These are phyloP conservation scores for Meteorus sp. DNA, from an alignment of 1,140 invertebrate genomes.

Conservation along the genomic window DNA sequence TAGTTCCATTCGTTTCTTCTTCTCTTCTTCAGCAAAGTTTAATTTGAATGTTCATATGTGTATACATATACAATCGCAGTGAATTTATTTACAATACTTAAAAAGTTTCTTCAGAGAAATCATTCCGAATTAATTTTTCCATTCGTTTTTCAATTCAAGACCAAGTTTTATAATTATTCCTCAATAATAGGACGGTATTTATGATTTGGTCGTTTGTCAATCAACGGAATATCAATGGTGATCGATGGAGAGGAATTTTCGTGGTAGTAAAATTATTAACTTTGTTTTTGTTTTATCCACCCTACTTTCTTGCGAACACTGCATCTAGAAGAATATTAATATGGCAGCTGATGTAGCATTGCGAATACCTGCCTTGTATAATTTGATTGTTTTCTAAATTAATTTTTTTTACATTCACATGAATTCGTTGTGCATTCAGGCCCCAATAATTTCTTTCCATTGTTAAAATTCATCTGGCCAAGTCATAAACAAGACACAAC, in stretches of 20 bases:
- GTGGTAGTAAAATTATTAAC: neutral
- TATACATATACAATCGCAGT: neutral
- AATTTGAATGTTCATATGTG: neutral
- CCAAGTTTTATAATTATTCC: too few species aligned
- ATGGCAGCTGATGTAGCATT: neutral
- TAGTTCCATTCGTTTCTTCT: neutral
- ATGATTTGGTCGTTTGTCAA: neutral
- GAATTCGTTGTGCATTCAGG: neutral
- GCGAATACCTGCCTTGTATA: neutral
- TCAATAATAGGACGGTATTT: too few species aligned
- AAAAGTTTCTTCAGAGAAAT: neutral
- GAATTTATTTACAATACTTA: conserved; percentile 1
- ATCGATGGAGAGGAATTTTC: neutral
- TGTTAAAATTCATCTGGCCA: too few species aligned
- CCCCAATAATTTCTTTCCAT: neutral
- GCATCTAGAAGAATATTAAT: neutral
- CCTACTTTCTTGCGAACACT: neutral
- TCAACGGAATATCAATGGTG: neutral
- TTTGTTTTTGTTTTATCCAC: neutral
- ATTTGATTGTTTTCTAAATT: too few species aligned
- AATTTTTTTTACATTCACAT: neutral
- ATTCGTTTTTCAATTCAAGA: neutral
- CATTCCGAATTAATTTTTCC: neutral
- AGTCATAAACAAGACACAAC: neutral
- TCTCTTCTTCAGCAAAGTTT: neutral